Evolutionary conservation across 2,888 invertebrate species (phyloP), one percentile per base, ranked within the genome.

Genomic region (Mimas tiliae): DNA sequence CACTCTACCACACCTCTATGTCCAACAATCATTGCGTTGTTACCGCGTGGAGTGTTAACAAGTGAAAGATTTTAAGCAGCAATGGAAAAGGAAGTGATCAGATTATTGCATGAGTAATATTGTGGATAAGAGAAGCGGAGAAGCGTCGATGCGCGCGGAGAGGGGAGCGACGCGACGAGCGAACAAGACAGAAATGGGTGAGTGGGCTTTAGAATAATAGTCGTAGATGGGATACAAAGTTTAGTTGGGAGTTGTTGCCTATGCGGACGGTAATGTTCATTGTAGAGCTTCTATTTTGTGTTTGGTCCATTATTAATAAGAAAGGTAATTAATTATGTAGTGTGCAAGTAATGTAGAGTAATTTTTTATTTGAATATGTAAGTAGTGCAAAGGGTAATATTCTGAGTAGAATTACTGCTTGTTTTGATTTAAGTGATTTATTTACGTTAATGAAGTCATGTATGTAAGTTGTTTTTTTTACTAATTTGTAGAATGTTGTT

Each of bases 101-200:
- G 12, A 42, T 9, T n/a, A 19, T 38, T 51, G 21, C n/a, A 12
- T 21, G 21, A 12, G 19, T n/a, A 47, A 42, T 66, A 62, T 34
- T 33, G 50, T 33, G 50, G 21, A n/a, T 47, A 47, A 52, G 51
- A 50, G 62, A 45, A 66, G 66, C 66, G 50, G 66, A 62, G 47
- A 63, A 53, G 11, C 42, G 52, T 21, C 51, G 63, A 38, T 42
- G 33, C 27, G 66, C 48, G 65, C 78, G 77, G 77, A 81, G 77
- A 83, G 83, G 85, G 83, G 84, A 86, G 88, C 87, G 84, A 79
- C 77, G 84, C 87, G 85, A 73, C 73, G 87, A 87, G 86, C 87
- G 85, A 87, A 80, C 75, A 87, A 72, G 86, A 86, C 80, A 78
- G 84, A 82, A 83, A 84, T 66, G 72, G n/a, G 21, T 68, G 50